Conservation (phyloP, 2,797 vertebrate species). For the Carcharodon carcharias region DNA sequence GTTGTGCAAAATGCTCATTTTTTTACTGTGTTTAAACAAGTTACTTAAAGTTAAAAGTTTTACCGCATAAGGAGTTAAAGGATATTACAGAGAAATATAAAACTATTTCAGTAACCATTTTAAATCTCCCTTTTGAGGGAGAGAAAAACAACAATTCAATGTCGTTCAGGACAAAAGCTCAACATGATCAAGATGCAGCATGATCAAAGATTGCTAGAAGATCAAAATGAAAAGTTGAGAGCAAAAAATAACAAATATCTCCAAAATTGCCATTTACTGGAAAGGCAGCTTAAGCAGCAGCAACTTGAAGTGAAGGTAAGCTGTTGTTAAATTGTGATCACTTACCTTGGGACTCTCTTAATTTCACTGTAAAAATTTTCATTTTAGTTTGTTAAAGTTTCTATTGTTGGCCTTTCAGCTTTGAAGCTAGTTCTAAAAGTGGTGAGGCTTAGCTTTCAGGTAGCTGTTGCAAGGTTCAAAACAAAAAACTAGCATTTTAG, state of each 20-base stretch:
- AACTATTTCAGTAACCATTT: not conserved
- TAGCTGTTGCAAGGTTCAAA: not conserved
- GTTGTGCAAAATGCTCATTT: not conserved
- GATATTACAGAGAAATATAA: too few relatives aligned
- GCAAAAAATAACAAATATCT: slow-evolving; percentile 49
- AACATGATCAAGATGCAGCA: slow-evolving; percentile 45
- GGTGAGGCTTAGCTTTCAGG: not conserved
- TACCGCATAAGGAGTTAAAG: not conserved
- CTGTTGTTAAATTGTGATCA: not conserved
- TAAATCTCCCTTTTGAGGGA: slow-evolving; percentile 41
- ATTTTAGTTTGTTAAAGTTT: not conserved
- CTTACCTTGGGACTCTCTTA: not conserved
- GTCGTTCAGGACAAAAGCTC: slow-evolving; percentile 5
- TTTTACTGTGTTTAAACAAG: not conserved
- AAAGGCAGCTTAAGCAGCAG: slow-evolving; percentile 50
- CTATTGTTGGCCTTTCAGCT: not conserved
- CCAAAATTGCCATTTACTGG: slow-evolving; percentile 47
- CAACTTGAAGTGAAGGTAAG: slow-evolving; percentile 55
- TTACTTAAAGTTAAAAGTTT: not conserved
- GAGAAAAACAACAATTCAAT: slow-evolving; percentile 38
- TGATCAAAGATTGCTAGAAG: slow-evolving; percentile 53
- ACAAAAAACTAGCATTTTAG: not conserved
- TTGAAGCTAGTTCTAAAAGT: not conserved
- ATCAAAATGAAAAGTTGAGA: slow-evolving; percentile 53
- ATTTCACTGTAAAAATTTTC: not conserved